Evolutionary conservation across 2,113 vertebrate genomes (phyloP), one percentile per base, ranked within the genome.

Genomic region (Cyprinus carpio): DNA sequence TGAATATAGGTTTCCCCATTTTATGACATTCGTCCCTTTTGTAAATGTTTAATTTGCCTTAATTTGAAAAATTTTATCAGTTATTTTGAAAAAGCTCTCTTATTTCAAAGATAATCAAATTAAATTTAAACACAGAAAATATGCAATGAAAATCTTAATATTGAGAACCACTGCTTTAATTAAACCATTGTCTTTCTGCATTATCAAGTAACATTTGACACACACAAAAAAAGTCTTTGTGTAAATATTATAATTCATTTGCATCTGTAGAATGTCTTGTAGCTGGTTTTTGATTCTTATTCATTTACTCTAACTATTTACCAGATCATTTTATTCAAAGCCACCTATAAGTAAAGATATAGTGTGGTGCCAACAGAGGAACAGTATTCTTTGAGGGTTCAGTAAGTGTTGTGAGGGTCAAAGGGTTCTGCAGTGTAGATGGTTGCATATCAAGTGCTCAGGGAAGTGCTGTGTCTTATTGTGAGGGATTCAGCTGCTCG

Each of bases 1-100:
- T 76, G n/a, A 76, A 76, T 76, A 27, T 49, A 49, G n/a, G 72
- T 27, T 49, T 49, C n/a, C 23, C 72, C 40, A 75, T 46, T 75
- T 43, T 27, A 75, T 75, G n/a, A 25, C 72, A 27, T 75, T 75
- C 27, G 20, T 75, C 12, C n/a, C 43, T 25, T 27, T 27, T 27
- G n/a, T 15, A 75, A 27, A 43, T 49, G 2, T 20, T 54, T 7
- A 54, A 54, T 54, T 18, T 54, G 51, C 51, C 51, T 54, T 18
- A 18, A 54, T 54, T 54, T 54, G 51, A 54, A 54, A 54, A 6
- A 7, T 20, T 54, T 54, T 20, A 46, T 20, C 23, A 60, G n/a
- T 46, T 46, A 74, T n/a, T 11, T 74, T 46, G n/a, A 43, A 74
- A 74, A 74, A n/a, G 9, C 18, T 23, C 18, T 20, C 29, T 5